Conservation (phyloP, 1,140 invertebrate genomes). For the Diabrotica virgifera region DNA sequence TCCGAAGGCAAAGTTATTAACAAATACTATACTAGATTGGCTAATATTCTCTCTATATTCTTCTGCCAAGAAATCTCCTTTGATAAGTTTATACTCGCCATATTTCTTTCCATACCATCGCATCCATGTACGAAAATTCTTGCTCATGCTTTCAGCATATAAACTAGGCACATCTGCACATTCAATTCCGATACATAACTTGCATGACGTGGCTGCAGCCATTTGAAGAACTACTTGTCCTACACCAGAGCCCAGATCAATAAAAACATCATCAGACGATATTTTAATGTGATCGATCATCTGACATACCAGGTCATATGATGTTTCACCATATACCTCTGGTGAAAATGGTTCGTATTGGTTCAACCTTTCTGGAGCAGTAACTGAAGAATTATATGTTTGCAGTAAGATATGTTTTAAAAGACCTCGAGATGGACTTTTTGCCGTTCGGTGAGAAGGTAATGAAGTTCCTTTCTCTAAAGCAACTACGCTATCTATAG, state of each 20-base stretch:
- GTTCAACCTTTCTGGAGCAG: slow-evolving; percentile 94
- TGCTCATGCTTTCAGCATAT: slow-evolving; percentile 92
- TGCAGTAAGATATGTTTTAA: slow-evolving; percentile 93
- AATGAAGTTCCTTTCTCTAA: slow-evolving; percentile 91
- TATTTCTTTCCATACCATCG: slow-evolving; percentile 94
- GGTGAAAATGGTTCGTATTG: slow-evolving; percentile 98
- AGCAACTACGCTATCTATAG: slow-evolving; percentile 88
- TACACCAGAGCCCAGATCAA: slow-evolving; percentile 95
- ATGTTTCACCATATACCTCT: slow-evolving; percentile 96
- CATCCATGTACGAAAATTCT: slow-evolving; percentile 90
- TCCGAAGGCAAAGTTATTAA: slow-evolving; percentile 98
- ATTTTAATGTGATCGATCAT: slow-evolving; percentile 96
- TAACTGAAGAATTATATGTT: slow-evolving; percentile 95
- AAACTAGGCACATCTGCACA: slow-evolving; percentile 92
- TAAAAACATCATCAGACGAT: slow-evolving; percentile 89
- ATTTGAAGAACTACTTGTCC: slow-evolving; percentile 98
- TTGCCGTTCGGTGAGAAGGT: slow-evolving; percentile 76
- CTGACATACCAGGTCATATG: slow-evolving; percentile 92
- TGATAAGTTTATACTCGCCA: slow-evolving; percentile 86
- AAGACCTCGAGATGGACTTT: slow-evolving; percentile 80
- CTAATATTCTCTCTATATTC: slow-evolving; percentile 91
- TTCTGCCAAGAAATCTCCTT: slow-evolving; percentile 90
- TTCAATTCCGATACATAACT: slow-evolving; percentile 92
- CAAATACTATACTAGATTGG: slow-evolving; percentile 91
- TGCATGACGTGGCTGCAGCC: slow-evolving; percentile 88